phyloP scores from a whole-genome alignment of 2,888 invertebrate genomes.

The Hirtodrosophila trivittata region DNA sequence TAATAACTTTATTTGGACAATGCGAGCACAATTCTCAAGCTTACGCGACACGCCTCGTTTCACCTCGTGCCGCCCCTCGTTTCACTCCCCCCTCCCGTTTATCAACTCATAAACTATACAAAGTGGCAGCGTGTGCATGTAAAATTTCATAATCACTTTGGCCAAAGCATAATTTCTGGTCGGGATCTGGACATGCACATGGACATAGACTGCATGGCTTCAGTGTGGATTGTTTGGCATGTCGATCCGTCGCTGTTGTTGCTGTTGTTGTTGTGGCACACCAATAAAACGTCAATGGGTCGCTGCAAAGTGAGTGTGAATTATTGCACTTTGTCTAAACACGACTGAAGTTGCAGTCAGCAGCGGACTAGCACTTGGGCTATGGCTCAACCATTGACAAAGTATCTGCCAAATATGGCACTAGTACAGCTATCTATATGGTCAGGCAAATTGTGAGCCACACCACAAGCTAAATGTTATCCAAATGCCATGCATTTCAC shows the following conservation, averaged over 20 bases:
- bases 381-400: constrained; percentile 47
- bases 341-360: constrained; percentile 53
- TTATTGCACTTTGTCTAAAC: constrained; percentile 76
- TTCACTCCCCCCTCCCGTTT: constrained; percentile 20
- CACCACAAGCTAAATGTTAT: constrained; percentile 62
- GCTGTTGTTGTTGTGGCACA: constrained; percentile 49
- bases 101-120: constrained; percentile 65
- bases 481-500: constrained; percentile 74
- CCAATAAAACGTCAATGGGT: constrained; percentile 64
- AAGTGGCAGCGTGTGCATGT: constrained; percentile 69
- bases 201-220: constrained; percentile 19
- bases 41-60: constrained; percentile 19
- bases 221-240: constrained; percentile 49
- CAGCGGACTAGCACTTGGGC: neutral
- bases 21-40: constrained; percentile 33
- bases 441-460: constrained; percentile 37
- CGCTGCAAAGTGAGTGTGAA: constrained; percentile 74
- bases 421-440: constrained; percentile 43
- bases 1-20: constrained; percentile 67
- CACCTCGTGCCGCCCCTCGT: neutral
- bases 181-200: constrained; percentile 17
- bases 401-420: constrained; percentile 54
- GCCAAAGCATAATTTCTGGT: constrained; percentile 44
- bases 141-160: constrained; percentile 66
- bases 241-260: constrained; percentile 43